Conservation (phyloP, 2,113 vertebrate genomes). For the Sturnira hondurensis region DNA sequence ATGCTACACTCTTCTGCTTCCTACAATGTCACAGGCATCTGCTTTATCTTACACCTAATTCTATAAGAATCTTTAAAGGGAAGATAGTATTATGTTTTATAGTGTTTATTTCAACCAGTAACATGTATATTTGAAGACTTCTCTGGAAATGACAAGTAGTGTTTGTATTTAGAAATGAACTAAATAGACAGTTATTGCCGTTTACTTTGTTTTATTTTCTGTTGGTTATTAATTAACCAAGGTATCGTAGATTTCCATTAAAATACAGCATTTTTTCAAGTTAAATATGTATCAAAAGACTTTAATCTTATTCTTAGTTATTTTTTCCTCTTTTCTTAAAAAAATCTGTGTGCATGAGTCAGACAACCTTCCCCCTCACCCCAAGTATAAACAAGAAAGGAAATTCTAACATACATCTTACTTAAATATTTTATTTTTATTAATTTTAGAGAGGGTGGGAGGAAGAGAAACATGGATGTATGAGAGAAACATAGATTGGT, state of each 20-base stretch:
- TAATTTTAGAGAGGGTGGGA: too few relatives aligned
- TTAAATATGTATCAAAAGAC: not conserved
- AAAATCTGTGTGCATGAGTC: not conserved
- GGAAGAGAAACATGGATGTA: too few relatives aligned
- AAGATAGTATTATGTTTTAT: not conserved
- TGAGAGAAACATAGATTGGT: too few relatives aligned
- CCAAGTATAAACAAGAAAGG: constrained; percentile 17
- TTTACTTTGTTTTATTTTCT: constrained; percentile 22
- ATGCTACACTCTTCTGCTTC: not conserved
- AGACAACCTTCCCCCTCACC: not conserved
- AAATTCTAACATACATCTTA: not conserved
- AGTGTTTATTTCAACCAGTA: not conserved
- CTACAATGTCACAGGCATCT: not conserved
- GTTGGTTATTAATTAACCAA: constrained; percentile 5
- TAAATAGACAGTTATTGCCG: not conserved
- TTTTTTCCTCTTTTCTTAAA: not conserved
- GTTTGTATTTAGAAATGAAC: not conserved
- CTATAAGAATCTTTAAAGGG: constrained; percentile 4
- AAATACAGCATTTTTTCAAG: not conserved
- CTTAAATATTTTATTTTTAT: not conserved
- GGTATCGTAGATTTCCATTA: not conserved
- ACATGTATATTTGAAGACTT: not conserved
- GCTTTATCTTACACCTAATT: not conserved
- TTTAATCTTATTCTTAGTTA: not conserved
- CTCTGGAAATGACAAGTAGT: constrained; percentile 31